phyloP scores from a whole-genome alignment of 2,113 vertebrate genomes.

The Clupea harengus region DNA sequence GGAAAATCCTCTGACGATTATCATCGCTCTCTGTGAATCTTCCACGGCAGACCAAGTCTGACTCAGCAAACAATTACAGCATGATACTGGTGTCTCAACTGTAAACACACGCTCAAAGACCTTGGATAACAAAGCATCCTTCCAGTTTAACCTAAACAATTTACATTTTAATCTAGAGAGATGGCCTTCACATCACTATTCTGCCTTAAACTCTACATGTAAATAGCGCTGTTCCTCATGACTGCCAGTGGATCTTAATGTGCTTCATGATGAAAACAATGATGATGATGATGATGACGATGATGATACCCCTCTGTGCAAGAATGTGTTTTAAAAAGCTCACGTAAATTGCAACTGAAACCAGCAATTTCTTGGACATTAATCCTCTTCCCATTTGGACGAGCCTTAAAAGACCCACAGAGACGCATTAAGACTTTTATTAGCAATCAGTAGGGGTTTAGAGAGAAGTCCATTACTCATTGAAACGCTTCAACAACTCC shows the following conservation, averaged over 20 bases:
- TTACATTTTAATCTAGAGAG: neutral
- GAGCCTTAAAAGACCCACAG: neutral
- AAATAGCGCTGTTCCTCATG: neutral
- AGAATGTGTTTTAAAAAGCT: neutral
- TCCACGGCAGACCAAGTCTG: neutral
- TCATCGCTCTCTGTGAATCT: neutral
- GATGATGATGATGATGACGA: neutral
- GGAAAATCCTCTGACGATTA: neutral
- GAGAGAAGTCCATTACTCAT: neutral
- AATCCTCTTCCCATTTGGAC: neutral
- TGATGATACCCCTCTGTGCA: neutral
- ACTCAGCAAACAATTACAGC: slow-evolving; percentile 24
- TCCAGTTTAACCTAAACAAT: neutral
- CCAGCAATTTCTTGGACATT: neutral
- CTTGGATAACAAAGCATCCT: neutral
- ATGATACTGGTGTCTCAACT: slow-evolving; percentile 7
- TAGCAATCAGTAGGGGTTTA: neutral
- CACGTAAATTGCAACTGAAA: neutral
- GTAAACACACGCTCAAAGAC: neutral
- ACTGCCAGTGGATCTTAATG: neutral
- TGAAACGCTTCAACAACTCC: neutral
- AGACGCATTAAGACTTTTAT: neutral
- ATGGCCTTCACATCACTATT: neutral
- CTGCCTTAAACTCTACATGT: too few species aligned
- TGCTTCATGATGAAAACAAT: neutral